These are phyloP conservation scores for Rostratula benghalensis DNA, from an alignment of 2,113 vertebrate genomes.

Conservation along the genomic window DNA sequence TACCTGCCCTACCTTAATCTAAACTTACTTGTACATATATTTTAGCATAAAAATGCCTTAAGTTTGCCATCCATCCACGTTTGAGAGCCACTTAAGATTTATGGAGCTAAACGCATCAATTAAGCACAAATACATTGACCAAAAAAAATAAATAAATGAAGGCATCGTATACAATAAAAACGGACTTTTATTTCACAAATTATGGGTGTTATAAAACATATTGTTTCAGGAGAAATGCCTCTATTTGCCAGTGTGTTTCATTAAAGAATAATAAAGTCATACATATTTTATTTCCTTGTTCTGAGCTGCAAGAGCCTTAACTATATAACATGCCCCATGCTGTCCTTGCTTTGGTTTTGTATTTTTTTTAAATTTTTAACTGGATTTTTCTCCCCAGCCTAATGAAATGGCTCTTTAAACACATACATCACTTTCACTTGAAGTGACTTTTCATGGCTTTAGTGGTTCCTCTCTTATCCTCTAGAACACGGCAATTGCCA, in stretches of 20 bases:
- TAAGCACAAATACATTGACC: background rate
- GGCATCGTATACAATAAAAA: background rate
- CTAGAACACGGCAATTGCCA: background rate
- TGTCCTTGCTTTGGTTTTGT: background rate
- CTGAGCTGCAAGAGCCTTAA: slow-evolving; percentile 3
- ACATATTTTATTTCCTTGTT: slow-evolving; percentile 58
- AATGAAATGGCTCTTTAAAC: slow-evolving; percentile 33
- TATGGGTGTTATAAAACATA: slow-evolving; percentile 23
- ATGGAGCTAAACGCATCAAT: background rate
- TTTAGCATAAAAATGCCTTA: background rate
- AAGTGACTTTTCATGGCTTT: background rate
- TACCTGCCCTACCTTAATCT: background rate
- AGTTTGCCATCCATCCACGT: background rate
- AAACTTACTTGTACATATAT: background rate
- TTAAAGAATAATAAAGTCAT: slow-evolving; percentile 65
- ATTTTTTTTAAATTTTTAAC: slow-evolving; percentile 28
- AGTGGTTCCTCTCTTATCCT: background rate
- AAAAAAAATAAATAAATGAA: background rate
- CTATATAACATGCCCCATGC: slow-evolving; percentile 27
- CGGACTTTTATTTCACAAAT: slow-evolving; percentile 33
- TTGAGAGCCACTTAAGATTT: background rate
- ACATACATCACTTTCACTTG: slow-evolving; percentile 54
- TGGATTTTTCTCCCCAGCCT: background rate
- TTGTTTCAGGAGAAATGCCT: slow-evolving; percentile 11
- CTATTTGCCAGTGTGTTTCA: slow-evolving; percentile 36